phyloP scores from a whole-genome alignment of 1,140 invertebrate species.

The Ruditapes philippinarum region DNA sequence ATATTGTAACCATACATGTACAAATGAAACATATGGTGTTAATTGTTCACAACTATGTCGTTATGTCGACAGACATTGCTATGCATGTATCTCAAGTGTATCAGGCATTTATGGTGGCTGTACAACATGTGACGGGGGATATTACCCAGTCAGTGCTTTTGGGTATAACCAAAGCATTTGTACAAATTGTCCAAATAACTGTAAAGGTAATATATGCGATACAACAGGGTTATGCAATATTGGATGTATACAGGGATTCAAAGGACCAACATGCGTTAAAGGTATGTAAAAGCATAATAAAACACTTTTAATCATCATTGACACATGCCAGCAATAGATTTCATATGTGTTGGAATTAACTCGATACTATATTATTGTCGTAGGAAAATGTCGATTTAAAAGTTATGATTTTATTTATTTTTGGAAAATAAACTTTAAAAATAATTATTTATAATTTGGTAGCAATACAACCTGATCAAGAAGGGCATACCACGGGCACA shows the following conservation, averaged over 20 bases:
- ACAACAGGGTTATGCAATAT: neutral
- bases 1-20: neutral
- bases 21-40: neutral
- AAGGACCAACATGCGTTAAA: conserved; percentile 12
- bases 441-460: no score
- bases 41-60: neutral
- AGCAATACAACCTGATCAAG: no score
- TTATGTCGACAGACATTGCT: neutral
- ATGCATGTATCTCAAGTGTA: neutral
- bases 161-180: neutral
- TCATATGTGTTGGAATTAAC: no score
- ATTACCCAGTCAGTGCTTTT: neutral
- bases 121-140: neutral
- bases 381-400: no score
- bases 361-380: no score
- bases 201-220: neutral
- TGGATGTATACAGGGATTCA: neutral
- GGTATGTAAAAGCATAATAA: no score
- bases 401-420: no score
- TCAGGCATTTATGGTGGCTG: neutral
- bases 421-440: no score
- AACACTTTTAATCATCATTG: no score
- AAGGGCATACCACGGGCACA: no score
- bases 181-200: neutral
- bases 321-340: no score